These are phyloP conservation scores for Hydra vulgaris DNA, from an alignment of 30 jellyfish, hydroid and myxozoan species.

Conservation along the genomic window DNA sequence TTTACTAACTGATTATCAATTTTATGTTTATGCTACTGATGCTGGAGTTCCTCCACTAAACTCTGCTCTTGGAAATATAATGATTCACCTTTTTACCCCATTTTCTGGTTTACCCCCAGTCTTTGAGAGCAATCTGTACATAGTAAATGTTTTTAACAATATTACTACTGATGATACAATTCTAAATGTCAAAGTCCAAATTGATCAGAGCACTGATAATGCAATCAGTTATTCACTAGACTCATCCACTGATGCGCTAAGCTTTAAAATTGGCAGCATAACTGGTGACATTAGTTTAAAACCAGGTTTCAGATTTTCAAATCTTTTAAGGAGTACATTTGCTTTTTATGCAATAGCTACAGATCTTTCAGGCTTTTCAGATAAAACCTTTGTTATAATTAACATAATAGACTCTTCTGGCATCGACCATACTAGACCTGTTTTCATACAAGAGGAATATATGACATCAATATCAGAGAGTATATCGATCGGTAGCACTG, in stretches of 20 bases:
- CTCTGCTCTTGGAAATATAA: conserved; percentile 23
- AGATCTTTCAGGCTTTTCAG: conserved; percentile 7
- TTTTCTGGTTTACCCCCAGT: conserved; percentile 69
- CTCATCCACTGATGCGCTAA: conserved; percentile 21
- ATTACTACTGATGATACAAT: conserved; percentile 42
- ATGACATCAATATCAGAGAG: conserved; percentile 45
- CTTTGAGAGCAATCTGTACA: conserved; percentile 31
- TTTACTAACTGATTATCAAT: conserved; percentile 1
- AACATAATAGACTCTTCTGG: conserved; percentile 8
- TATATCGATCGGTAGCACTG: conserved; percentile 31
- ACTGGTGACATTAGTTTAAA: conserved; percentile 45
- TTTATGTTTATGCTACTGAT: conserved; percentile 47
- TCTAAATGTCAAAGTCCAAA: conserved; percentile 39
- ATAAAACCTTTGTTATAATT: conserved; percentile 14
- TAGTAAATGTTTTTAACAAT: conserved; percentile 23
- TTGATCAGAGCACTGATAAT: conserved; percentile 31
- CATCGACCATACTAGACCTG: conserved; percentile 29
- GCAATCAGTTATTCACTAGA: conserved; percentile 26
- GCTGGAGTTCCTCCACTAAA: conserved; percentile 33
- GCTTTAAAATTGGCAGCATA: conserved; percentile 45
- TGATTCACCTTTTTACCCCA: conserved; percentile 31
- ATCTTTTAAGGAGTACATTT: background rate
- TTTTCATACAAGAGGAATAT: conserved; percentile 34
- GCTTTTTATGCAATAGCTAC: conserved; percentile 10
- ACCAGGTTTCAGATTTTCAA: conserved; percentile 22